Base-by-base conservation (phyloP, 2,113 vertebrate genomes). In the Corvus moneduloides region DNA sequence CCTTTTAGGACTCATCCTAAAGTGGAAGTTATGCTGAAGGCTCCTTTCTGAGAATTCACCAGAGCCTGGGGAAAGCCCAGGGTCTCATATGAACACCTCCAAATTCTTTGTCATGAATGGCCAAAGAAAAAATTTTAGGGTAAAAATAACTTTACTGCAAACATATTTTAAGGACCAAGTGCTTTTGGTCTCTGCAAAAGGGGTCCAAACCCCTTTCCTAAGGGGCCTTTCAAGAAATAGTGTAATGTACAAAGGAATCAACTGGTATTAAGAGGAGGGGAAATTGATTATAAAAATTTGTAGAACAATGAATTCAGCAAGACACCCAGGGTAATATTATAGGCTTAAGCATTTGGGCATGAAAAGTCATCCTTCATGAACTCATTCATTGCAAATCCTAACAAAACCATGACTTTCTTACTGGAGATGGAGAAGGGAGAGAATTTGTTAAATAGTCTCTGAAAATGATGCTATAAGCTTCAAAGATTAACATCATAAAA, bases 401-500 rank as follows among this genome's bases (percentile, higher is more conserved):
- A 59, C 35, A 96, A 89, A 97, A 93, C 78, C 69, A 58, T 27
- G 0, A 28, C 23, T 84, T 76, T 90, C 43, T 84, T 63, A 55
- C 63, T 71, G 76, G 79, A 89, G 52, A 77, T 51, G 33, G 18
- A 79, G 33, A 93, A 93, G 37, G n/a, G 15, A 87, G 11, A 89
- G 32, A 79, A 93, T 85, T 67, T 84, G 46, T 86, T 91, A 87
- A 94, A 86, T 67, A 72, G 66, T 48, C 46, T 87, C 85, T 89
- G 78, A 89, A 97, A 92, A 87, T 58, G 23, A 87, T 87, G 54
- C 24, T 89, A 18, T 63, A 86, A 43, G 37, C 84, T 87, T 93
- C 95, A 91, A 92, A 95, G 64, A 94, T 93, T 72, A 96, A 39
- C 87, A 82, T 66, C 85, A 85, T 93, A 93, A 97, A 92, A 71